Conservation (phyloP, 2,113 vertebrate species). For the Delphinus delphis region DNA sequence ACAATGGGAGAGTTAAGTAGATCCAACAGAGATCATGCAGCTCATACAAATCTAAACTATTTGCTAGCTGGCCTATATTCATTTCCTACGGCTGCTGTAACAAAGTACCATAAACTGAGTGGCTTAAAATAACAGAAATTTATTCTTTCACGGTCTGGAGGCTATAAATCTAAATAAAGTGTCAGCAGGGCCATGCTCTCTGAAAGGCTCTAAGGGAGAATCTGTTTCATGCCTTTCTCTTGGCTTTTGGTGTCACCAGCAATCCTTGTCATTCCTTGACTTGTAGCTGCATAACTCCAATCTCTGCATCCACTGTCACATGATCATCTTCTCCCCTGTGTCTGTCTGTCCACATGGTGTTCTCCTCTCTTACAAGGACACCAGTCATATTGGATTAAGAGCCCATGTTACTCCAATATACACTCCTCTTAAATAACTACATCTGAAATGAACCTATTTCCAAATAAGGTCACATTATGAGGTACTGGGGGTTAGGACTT, state of each 20-base stretch:
- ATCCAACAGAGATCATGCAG: not conserved
- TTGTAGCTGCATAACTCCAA: not conserved
- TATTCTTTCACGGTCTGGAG: not conserved
- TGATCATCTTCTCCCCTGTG: not conserved
- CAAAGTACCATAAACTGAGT: not conserved
- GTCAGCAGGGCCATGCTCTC: not conserved
- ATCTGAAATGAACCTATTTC: not conserved
- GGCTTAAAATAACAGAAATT: not conserved
- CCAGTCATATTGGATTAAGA: not conserved
- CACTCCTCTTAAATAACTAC: not conserved
- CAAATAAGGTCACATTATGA: not conserved
- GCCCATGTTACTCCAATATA: not conserved
- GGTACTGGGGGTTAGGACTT: not conserved
- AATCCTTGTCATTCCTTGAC: not conserved
- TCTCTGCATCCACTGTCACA: not conserved
- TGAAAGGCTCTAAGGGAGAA: not conserved
- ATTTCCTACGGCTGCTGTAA: not conserved
- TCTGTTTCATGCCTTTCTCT: not conserved
- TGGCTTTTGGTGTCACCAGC: not conserved
- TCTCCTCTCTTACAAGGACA: not conserved
- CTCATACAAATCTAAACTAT: not conserved
- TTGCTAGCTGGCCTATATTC: not conserved
- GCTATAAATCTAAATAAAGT: not conserved
- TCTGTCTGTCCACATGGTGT: not conserved
- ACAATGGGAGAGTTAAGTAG: not conserved